phyloP scores from a whole-genome alignment of 2,113 vertebrate species.

The Taurulus bubalis region DNA sequence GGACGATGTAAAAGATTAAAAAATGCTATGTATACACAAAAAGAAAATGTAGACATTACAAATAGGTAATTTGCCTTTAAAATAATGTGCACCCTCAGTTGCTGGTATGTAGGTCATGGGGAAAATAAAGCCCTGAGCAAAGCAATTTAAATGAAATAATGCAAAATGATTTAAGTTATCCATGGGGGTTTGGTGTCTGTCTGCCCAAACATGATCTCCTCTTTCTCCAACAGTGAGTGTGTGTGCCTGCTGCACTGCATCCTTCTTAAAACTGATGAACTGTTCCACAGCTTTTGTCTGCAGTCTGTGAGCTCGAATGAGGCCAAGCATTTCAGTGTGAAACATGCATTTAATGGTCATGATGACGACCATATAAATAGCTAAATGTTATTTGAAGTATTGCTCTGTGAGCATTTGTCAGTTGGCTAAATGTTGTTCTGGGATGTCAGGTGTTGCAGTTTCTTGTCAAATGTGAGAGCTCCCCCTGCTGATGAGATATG shows the following conservation, averaged over 20 bases:
- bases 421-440: background rate
- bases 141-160: conserved; percentile 27
- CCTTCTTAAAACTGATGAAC: conserved; percentile 13
- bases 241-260: conserved; percentile 3
- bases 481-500: conserved; percentile 66
- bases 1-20: background rate
- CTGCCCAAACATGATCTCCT: conserved; percentile 16
- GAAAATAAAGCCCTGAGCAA: background rate
- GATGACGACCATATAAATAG: background rate
- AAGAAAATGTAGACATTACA: background rate
- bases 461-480: conserved; percentile 63
- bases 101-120: background rate
- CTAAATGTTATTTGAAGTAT: background rate
- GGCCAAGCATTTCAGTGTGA: background rate
- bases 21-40: background rate
- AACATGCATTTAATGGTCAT: background rate
- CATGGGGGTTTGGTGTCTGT: conserved; percentile 29
- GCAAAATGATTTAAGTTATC: conserved; percentile 15
- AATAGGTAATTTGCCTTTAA: background rate
- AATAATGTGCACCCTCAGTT: background rate
- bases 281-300: background rate
- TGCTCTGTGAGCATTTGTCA: conserved; percentile 15
- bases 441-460: background rate
- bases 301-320: background rate
- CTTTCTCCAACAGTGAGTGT: conserved; percentile 3